Percentiles rank a stretch among this genome's conserved stretches.
Conservation (phyloP, 2,113 vertebrate species). For the Cyanoramphus novaezelandiae region DNA sequence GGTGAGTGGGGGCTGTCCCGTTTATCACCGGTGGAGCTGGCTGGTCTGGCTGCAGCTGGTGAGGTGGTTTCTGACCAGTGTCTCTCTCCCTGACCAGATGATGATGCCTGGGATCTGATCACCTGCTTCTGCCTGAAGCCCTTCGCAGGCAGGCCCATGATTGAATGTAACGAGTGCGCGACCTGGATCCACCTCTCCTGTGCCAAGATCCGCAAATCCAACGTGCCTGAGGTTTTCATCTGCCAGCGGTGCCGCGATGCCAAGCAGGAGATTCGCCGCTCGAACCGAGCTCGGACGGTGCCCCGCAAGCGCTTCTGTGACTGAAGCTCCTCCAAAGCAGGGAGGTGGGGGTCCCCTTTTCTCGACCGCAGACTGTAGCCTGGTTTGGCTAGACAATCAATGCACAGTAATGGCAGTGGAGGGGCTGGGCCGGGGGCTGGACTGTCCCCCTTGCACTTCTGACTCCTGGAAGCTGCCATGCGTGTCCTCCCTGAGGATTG, state of each 20-base stretch:
- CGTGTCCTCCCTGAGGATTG: background rate
- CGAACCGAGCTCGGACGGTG: conserved; percentile 89
- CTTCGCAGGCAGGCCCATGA: conserved; percentile 96
- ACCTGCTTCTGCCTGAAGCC: conserved; percentile 99
- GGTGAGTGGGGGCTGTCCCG: conserved; percentile 7
- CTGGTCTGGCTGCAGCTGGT: background rate
- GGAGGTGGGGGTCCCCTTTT: background rate
- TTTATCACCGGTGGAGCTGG: background rate
- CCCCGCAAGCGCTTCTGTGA: conserved; percentile 93
- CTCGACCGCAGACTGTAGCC: background rate
- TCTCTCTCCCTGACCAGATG: conserved; percentile 75
- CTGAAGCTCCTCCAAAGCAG: conserved; percentile 62
- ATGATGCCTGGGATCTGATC: conserved; percentile 97
- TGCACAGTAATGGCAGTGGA: conserved; percentile 13
- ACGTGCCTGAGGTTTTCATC: conserved; percentile 95
- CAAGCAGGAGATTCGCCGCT: conserved; percentile 90
- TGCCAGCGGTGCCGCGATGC: conserved; percentile 94
- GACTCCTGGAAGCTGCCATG: background rate
- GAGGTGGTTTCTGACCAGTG: background rate
- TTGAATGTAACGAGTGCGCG: conserved; percentile 92
- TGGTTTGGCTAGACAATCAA: conserved; percentile 61
- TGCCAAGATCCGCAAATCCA: conserved; percentile 98
- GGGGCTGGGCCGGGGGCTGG: background rate
- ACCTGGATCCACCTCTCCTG: conserved; percentile 99
- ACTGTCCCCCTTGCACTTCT: background rate